Evolutionary conservation across 2,113 vertebrate genomes (phyloP), one percentile per base, ranked within the genome.

Genomic region (Glareola pratincola): DNA sequence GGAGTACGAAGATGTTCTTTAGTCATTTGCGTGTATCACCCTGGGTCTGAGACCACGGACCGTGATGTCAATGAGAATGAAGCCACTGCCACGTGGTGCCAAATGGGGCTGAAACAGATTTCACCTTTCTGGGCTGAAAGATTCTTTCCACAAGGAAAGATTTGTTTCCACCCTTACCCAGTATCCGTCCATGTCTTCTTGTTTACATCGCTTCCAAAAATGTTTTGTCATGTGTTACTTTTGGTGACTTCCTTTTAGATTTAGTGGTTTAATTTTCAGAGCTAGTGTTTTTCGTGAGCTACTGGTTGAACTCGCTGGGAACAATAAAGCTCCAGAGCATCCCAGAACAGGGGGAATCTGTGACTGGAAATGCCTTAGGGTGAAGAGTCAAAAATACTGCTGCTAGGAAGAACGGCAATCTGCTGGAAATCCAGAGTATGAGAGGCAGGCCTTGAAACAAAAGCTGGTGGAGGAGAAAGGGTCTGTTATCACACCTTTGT

Each of bases 71-170:
- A 10, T 7, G 24, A 1, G 4, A 80, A 60, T 62, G 6, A 85
- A 67, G 43, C 59, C 69, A 88, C 11, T 1, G 3, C 11, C 47
- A 18, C 0, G 0, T 14, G 26, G 26, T 9, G 4, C 12, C 26
- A 51, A 60, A 59, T 15, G 14, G 66, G 29, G 18, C 32, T 81
- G 24, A 81, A 85, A 51, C 5, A 63, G 30, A n/a, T 26, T 50
- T 69, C 4, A 0, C 12, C 12, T 68, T 67, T 73, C 32, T 32
- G 39, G 23, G 27, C 22, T 85, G 37, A 45, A 45, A 51, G 41
- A 64, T 16, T 26, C 39, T 71, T 91, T 56, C 51, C 43, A 39
- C 8, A 63, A 32, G 39, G 36, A 59, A 64, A 43, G 34, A 53
- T 2, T 63, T 60, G 19, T 62, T 76, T 67, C 16, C 19, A 34